phyloP scores from a whole-genome alignment of 2,797 vertebrate genomes.

The Xiphorhynchus erythropygius region DNA sequence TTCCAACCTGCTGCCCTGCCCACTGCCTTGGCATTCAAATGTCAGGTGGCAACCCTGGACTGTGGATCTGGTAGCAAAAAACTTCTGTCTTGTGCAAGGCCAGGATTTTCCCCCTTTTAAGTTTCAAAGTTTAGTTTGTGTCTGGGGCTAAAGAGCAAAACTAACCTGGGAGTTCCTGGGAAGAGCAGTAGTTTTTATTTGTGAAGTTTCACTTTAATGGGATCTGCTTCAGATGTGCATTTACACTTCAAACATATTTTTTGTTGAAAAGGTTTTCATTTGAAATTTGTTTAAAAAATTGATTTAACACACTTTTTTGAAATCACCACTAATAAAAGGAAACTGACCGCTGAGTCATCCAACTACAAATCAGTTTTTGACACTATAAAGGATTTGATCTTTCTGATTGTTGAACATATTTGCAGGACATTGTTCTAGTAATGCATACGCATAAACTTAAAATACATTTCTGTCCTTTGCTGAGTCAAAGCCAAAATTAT shows the following conservation, averaged over 20 bases:
- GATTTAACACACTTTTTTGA: background rate
- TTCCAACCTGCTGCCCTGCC: background rate
- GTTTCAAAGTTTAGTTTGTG: background rate
- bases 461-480: background rate
- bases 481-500: background rate
- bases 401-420: background rate
- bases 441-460: background rate
- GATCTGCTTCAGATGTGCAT: background rate
- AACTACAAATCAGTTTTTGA: background rate
- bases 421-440: background rate
- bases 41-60: background rate
- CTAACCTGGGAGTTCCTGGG: background rate
- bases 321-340: background rate
- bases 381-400: background rate
- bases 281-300: background rate
- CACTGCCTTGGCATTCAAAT: background rate
- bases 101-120: background rate
- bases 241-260: constrained; percentile 24
- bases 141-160: background rate
- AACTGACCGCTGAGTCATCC: background rate
- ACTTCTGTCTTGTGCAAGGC: background rate
- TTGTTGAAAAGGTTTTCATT: background rate
- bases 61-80: background rate
- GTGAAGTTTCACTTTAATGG: background rate
- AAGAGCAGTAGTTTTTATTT: background rate